Evolutionary conservation across 2,797 vertebrate species (phyloP).

Genomic region (Gephyroberyx darwinii): DNA sequence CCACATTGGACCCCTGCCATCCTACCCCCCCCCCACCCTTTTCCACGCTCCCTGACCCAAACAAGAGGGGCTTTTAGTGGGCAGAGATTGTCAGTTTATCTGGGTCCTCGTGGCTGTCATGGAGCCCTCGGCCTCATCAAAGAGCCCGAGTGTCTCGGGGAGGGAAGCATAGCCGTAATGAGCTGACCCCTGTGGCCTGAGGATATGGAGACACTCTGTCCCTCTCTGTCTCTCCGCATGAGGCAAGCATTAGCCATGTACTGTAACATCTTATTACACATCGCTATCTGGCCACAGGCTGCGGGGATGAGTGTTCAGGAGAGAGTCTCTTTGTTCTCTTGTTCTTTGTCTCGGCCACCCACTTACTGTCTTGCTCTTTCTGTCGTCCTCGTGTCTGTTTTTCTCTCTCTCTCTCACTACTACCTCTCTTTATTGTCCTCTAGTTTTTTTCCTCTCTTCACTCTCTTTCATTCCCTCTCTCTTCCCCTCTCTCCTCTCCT

Average conservation of each 20-base stretch:
- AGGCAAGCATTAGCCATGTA: slow-evolving; percentile 40
- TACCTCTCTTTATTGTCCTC: slow-evolving; percentile 23
- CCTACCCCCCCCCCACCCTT: background rate
- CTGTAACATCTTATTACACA: slow-evolving; percentile 49
- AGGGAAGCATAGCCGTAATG: slow-evolving; percentile 48
- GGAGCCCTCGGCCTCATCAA: slow-evolving; percentile 56
- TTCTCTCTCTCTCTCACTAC: background rate
- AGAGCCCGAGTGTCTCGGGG: slow-evolving; percentile 55
- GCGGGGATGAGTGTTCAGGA: slow-evolving; percentile 33
- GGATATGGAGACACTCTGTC: slow-evolving; percentile 62
- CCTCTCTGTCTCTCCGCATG: slow-evolving; percentile 35
- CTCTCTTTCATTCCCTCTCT: slow-evolving; percentile 51
- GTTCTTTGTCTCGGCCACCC: slow-evolving; percentile 26
- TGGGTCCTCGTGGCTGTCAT: slow-evolving; percentile 50
- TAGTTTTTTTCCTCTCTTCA: slow-evolving; percentile 35
- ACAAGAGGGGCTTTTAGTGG: slow-evolving; percentile 67
- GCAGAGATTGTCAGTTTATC: slow-evolving; percentile 63
- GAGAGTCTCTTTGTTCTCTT: slow-evolving; percentile 26
- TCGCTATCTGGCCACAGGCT: slow-evolving; percentile 45
- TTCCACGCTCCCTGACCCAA: slow-evolving; percentile 31
- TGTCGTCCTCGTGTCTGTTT: slow-evolving; percentile 10
- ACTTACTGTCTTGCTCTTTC: slow-evolving; percentile 19
- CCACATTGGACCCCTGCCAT: slow-evolving; percentile 25
- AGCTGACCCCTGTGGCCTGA: slow-evolving; percentile 52
- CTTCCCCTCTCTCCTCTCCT: slow-evolving; percentile 37